Base-by-base conservation (phyloP, 2,888 invertebrate species). In the Sympetrum striolatum region DNA sequence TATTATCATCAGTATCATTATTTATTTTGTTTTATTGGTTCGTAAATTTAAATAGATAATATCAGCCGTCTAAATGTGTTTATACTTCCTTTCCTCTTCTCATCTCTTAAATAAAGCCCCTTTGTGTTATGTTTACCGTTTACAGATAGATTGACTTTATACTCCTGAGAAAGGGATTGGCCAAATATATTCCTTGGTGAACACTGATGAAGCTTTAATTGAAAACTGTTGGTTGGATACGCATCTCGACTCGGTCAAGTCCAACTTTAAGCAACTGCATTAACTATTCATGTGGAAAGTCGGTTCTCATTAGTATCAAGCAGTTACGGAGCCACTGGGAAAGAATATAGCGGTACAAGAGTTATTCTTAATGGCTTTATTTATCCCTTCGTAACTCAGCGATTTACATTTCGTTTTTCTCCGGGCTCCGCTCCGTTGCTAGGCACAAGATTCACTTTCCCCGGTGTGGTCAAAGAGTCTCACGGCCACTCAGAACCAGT, bases 391-490 rank as follows among this genome's bases (percentile, higher is more conserved):
- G 44, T 81, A 73, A 31, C 8, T 53, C 73, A 12, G 18, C 73
- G 58, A 31, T 31, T 35, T 58, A 22, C 6, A 5, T 58, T 25
- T 44, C 48, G 58, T 82, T 82, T 82, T 82, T 82, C 82, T 53
- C 53, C 82, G 25, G 8, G 73, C 73, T 31, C 60, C 60, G 18
- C 60, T 81, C 82, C 82, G 48, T 12, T 22, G 82, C 31, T 82
- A 58, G 39, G 81, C 39, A 25, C 58, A n/a, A 86, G 86, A 86
- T 86, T 86, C 86, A 86, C 86, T 86, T 86, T 86, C 86, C 73
- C 86, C 58, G 35, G 86, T 60, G 22, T 37, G 82, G 82, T 31
- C 82, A 53, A 73, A 53, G 82, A 82, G 82, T 60, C 86, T 86
- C 60, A 86, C 64, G 60, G 58, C 86, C 86, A 58, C 44, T 44